Base-by-base conservation (phyloP, 2,113 vertebrate genomes). In the Ochotona princeps region DNA sequence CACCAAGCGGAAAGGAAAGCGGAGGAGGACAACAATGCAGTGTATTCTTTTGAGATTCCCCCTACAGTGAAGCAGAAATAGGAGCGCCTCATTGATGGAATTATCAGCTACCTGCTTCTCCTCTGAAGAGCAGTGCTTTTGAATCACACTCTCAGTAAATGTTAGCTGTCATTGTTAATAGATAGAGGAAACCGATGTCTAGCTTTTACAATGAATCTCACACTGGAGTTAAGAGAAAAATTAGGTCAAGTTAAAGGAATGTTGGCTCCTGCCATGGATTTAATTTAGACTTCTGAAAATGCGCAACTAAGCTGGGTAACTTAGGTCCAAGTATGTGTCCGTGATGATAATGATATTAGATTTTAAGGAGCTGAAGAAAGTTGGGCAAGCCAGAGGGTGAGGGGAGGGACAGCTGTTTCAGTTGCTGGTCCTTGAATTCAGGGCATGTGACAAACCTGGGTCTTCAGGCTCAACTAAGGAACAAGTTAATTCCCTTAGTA, bases 171-270 rank as follows among this genome's bases (percentile, higher is more conserved):
- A 35, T 47, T 21, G 54, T 63, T 87, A 69, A 81, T 44, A 70
- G 57, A 86, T 32, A 57, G 75, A 78, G 73, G 74, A 91, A 73
- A 32, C 30, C 67, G 73, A 25, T 80, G 2, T 60, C 32, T 83
- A 69, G 57, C 44, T 57, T 90, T 87, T 35, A 73, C 8, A 72
- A 70, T 51, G 76, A 38, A 88, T 69, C 79, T 73, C 20, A 73
- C 35, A 35, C 28, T 89, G 61, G 66, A 89, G 38, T 87, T 82
- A n/a, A 35, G 47, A 32, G 47, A 83, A 94, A 89, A 90, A 93
- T 87, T 72, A 96, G 67, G 85, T 81, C n/a, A 83, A 67, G 87
- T 44, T 86, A 89, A 85, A 89, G 25, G 32, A 63, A 73, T 25
- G 23, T 78, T 63, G 70, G n/a, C 18, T 85, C 26, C 51, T 38